These are phyloP conservation scores for Platynereis dumerilii DNA, from an alignment of 2,888 invertebrate genomes.

Conservation along the genomic window DNA sequence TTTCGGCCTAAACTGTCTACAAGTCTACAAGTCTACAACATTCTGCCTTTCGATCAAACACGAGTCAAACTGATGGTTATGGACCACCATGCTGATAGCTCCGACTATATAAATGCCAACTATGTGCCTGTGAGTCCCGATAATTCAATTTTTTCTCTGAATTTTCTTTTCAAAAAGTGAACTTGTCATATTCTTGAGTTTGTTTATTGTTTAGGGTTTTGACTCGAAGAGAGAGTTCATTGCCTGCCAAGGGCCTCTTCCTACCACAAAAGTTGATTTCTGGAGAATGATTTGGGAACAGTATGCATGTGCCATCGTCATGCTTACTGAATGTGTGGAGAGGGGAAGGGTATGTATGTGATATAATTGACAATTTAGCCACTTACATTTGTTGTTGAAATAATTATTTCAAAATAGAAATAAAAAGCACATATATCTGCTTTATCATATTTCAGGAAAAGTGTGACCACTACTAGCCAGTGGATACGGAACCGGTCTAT, in stretches of 20 bases:
- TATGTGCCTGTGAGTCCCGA: too few relatives aligned
- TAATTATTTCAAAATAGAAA: too few relatives aligned
- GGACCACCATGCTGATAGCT: constrained; percentile 69
- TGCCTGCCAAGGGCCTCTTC: constrained; percentile 96
- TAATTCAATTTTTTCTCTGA: too few relatives aligned
- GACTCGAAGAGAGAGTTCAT: constrained; percentile 97
- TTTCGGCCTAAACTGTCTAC: too few relatives aligned
- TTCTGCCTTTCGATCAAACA: constrained; percentile 86
- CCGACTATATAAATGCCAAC: constrained; percentile 80
- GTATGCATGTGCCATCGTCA: constrained; percentile 93
- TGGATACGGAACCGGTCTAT: too few relatives aligned
- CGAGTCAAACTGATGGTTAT: constrained; percentile 70
- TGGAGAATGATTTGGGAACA: constrained; percentile 99
- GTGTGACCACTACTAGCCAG: constrained; percentile 93
- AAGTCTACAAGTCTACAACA: too few relatives aligned
- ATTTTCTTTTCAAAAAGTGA: too few relatives aligned
- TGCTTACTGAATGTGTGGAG: constrained; percentile 96
- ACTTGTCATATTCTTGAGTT: too few relatives aligned
- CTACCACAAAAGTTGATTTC: constrained; percentile 96
- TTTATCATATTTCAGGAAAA: constrained; percentile 40
- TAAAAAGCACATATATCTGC: too few relatives aligned
- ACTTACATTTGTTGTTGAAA: too few relatives aligned
- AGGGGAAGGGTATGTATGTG: constrained; percentile 74
- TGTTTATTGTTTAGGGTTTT: too few relatives aligned
- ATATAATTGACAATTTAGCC: too few relatives aligned